Conservation (phyloP, 2,113 vertebrate genomes). For the Phyllostomus hastatus region DNA sequence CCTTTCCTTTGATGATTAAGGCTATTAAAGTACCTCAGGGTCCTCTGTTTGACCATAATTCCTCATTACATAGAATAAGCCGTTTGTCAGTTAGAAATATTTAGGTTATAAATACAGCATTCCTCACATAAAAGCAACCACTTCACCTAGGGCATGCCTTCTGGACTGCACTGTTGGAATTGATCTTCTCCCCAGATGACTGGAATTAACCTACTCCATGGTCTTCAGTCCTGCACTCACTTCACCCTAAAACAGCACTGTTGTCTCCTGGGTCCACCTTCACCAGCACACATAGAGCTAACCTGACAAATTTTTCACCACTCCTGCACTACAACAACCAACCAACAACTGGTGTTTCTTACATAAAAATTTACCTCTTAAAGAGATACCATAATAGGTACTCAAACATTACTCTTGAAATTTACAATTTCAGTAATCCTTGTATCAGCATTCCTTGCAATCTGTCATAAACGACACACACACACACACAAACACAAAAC, state of each 20-base stretch:
- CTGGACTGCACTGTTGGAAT: not conserved
- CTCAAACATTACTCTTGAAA: not conserved
- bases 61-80: not conserved
- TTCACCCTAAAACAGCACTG: not conserved
- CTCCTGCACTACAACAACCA: not conserved
- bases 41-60: not conserved
- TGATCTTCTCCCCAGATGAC: not conserved
- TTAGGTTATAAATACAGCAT: not conserved
- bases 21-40: not conserved
- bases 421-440: not conserved
- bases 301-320: not conserved
- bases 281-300: not conserved
- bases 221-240: not conserved
- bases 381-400: not conserved
- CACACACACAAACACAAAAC: not conserved
- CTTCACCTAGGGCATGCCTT: not conserved
- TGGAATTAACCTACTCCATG: not conserved
- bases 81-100: not conserved
- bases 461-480: not conserved
- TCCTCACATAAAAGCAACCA: not conserved
- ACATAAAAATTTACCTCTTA: not conserved
- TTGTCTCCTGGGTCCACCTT: not conserved
- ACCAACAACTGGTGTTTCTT: not conserved
- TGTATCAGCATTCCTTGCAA: not conserved
- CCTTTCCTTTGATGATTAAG: not conserved